These are phyloP conservation scores for Perca fluviatilis DNA, from an alignment of 2,113 vertebrate genomes.

Conservation along the genomic window DNA sequence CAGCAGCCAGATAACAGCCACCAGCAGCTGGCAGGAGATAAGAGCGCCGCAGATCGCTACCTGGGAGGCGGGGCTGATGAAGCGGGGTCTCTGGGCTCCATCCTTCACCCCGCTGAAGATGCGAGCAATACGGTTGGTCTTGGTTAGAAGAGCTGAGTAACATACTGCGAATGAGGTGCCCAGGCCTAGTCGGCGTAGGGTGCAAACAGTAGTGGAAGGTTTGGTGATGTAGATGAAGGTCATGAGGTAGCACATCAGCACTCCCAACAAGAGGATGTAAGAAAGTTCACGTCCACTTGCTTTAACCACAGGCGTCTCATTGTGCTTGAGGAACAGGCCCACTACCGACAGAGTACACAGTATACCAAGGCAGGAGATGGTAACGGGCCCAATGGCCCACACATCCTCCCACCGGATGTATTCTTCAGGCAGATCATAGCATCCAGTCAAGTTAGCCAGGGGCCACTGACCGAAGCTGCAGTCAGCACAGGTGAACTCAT, in stretches of 20 bases:
- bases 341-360: conserved; percentile 94
- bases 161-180: conserved; percentile 97
- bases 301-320: conserved; percentile 95
- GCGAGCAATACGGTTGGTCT: conserved; percentile 97
- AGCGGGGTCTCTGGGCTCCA: conserved; percentile 93
- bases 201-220: conserved; percentile 92
- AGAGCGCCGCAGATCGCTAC: conserved; percentile 95
- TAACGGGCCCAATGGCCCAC: conserved; percentile 96
- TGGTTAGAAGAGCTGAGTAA: conserved; percentile 97
- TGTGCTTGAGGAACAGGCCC: conserved; percentile 92
- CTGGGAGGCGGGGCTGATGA: conserved; percentile 97
- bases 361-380: conserved; percentile 94
- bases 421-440: conserved; percentile 95
- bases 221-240: conserved; percentile 97
- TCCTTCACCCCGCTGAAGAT: conserved; percentile 97
- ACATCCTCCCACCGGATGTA: conserved; percentile 96
- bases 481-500: conserved; percentile 96
- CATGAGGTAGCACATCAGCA: conserved; percentile 98
- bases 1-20: conserved; percentile 94
- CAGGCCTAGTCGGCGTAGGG: conserved; percentile 92
- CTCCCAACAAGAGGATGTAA: conserved; percentile 94
- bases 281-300: conserved; percentile 97
- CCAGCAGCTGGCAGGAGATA: conserved; percentile 96
- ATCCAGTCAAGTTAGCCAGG: conserved; percentile 91
- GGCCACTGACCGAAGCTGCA: conserved; percentile 96